Evolutionary conservation across 2,888 invertebrate genomes (phyloP), one percentile per base, ranked within the genome.

Genomic region (Dryobotodes eremita): DNA sequence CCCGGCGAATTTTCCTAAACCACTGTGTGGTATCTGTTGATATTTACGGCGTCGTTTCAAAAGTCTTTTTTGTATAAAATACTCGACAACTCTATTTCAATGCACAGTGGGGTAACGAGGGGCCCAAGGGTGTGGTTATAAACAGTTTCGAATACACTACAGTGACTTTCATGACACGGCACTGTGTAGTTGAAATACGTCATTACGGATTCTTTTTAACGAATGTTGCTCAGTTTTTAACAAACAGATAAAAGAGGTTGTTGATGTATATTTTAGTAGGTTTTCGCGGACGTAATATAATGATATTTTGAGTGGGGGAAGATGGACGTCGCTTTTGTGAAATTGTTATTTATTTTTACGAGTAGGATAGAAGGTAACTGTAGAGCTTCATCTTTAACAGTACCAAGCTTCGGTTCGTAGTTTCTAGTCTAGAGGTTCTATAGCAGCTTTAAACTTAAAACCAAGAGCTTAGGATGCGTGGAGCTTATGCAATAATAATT

Each of bases 91-190:
- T 86, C 78, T 91, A 93, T 93, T 93, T 92, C 91, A 92, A 92
- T 92, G 92, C 90, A 92, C 91, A 88, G 83, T 88, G 89, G 79
- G 87, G 90, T 92, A 92, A 92, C 91, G 92, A 92, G 91, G 88
- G 84, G 79, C 83, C 89, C 88, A 90, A 91, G 91, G 92, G 90
- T 76, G 86, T 87, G 80, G 88, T 86, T 85, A 83, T 85, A 87
- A 90, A 90, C 88, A 90, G 84, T 86, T 86, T 86, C 68, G 78
- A 85, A 86, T 80, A 85, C 81, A 71, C 82, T 78, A 77, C 78
- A 86, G 75, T 72, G 72, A 75, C 59, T 73, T 75, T 80, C 59
- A 76, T 62, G 68, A 65, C 75, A 71, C 75, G 23, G 46, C 4
- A 53, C 83, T 70, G 71, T 72, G 55, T 79, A 75, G 77, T 76